phyloP scores from a whole-genome alignment of 2,113 vertebrate species.

The Brachyhypopomus gauderio region DNA sequence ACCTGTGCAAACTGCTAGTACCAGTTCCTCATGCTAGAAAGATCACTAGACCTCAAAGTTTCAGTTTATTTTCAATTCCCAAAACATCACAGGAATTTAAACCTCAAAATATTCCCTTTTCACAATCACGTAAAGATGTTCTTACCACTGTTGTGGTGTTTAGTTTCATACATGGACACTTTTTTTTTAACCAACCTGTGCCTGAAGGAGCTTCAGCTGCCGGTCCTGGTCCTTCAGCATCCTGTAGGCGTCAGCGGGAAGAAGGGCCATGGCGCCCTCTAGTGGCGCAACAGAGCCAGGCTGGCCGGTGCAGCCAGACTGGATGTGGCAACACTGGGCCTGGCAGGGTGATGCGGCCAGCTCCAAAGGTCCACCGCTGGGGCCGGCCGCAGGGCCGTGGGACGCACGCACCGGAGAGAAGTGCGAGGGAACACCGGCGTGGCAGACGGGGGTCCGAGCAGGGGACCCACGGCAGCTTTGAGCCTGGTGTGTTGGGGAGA shows the following conservation, averaged over 20 bases:
- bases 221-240: slow-evolving; percentile 88
- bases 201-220: slow-evolving; percentile 90
- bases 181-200: slow-evolving; percentile 79
- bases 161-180: too few species aligned
- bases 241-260: slow-evolving; percentile 81
- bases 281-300: slow-evolving; percentile 50
- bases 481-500: slow-evolving; percentile 62
- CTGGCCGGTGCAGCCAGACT: slow-evolving; percentile 53
- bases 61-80: too few species aligned
- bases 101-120: too few species aligned
- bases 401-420: slow-evolving; percentile 57
- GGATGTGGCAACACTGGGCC: slow-evolving; percentile 64
- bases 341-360: slow-evolving; percentile 56
- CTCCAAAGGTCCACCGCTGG: slow-evolving; percentile 44
- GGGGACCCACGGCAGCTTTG: slow-evolving; percentile 61
- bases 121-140: too few species aligned
- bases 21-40: too few species aligned
- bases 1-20: too few species aligned
- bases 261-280: slow-evolving; percentile 72
- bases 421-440: slow-evolving; percentile 63
- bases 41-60: too few species aligned
- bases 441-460: slow-evolving; percentile 59
- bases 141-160: too few species aligned
- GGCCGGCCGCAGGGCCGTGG: slow-evolving; percentile 46
- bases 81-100: too few species aligned